Conservation (phyloP, 2,888 invertebrate genomes). For the Ichneumoninae sp. region DNA sequence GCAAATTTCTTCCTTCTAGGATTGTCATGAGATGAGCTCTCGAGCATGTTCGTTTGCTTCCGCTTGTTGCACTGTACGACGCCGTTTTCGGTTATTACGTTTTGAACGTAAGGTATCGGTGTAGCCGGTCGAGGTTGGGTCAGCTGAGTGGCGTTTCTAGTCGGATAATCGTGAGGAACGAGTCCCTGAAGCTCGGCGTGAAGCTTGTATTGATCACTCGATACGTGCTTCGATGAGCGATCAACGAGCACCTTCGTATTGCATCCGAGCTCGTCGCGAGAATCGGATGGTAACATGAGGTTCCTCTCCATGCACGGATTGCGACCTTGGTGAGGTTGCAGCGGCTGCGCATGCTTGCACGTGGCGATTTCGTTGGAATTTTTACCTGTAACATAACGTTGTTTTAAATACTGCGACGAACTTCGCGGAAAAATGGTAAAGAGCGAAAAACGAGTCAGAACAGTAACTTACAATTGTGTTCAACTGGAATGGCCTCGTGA, state of each 20-base stretch:
- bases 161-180: constrained; percentile 85
- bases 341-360: constrained; percentile 80
- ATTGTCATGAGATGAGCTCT: constrained; percentile 78
- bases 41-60: constrained; percentile 85
- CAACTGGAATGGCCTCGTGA: constrained; percentile 84
- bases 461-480: constrained; percentile 80
- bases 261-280: constrained; percentile 86
- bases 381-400: constrained; percentile 82
- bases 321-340: constrained; percentile 93
- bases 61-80: constrained; percentile 77
- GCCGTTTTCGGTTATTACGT: constrained; percentile 87
- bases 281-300: constrained; percentile 86
- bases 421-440: not conserved
- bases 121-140: constrained; percentile 84
- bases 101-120: constrained; percentile 90
- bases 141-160: constrained; percentile 78
- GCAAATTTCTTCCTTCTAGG: constrained; percentile 79
- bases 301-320: constrained; percentile 93
- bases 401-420: not conserved
- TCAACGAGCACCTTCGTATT: constrained; percentile 86
- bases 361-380: constrained; percentile 85
- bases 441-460: not conserved
- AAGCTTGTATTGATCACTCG: constrained; percentile 75
- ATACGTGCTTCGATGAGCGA: constrained; percentile 87
- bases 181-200: constrained; percentile 85